Conservation (phyloP, 2,888 invertebrate species). For the Himalopsyche japonica region DNA sequence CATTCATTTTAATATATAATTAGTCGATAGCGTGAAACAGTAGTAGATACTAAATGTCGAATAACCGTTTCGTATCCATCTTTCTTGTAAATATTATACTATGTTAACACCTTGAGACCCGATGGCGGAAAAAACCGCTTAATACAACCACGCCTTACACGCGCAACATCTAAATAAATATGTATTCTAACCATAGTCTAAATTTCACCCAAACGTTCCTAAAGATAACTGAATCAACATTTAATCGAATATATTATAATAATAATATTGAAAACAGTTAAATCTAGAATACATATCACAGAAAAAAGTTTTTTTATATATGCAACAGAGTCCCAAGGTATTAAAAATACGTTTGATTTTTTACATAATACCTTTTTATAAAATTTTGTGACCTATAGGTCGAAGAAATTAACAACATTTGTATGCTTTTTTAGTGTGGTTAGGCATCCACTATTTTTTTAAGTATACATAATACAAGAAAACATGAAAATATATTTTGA, state of each 20-base stretch:
- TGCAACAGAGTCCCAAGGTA: not conserved
- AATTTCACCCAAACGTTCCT: not conserved
- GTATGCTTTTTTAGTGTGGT: conserved; percentile 39
- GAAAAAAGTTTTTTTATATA: not conserved
- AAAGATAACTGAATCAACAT: not conserved
- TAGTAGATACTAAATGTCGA: conserved; percentile 24
- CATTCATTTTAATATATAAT: conserved; percentile 39
- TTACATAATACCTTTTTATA: conserved; percentile 10
- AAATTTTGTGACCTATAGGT: conserved; percentile 25
- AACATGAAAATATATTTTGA: not conserved
- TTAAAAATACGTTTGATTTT: not conserved
- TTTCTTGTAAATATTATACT: conserved; percentile 5
- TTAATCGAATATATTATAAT: conserved; percentile 1
- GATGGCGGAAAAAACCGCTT: not conserved
- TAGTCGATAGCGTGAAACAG: conserved; percentile 39
- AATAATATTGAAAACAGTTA: conserved; percentile 1
- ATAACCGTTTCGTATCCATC: conserved; percentile 16
- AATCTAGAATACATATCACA: not conserved
- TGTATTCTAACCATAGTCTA: not conserved
- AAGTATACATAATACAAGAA: not conserved
- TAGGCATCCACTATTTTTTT: conserved; percentile 22
- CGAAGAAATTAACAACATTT: conserved; percentile 31
- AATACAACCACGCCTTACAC: not conserved
- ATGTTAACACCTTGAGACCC: conserved; percentile 17
- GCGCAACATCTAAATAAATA: not conserved